Evolutionary conservation across 1,140 invertebrate genomes (phyloP), one percentile per base, ranked within the genome.

Genomic region (Drosophila fuyamai): DNA sequence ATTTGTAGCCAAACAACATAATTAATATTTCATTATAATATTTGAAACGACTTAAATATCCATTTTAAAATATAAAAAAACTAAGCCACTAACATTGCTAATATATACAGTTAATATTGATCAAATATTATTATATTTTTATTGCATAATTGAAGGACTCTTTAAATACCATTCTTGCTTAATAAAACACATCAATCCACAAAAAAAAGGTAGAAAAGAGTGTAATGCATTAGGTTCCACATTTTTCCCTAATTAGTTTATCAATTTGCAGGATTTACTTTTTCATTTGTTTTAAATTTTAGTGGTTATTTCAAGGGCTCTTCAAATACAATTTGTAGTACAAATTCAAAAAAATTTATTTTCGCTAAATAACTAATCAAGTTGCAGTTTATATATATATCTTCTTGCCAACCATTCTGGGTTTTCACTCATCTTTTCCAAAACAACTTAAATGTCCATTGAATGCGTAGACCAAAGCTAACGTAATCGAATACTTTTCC

Each of bases 401-500:
- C 36, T 38, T 14, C 16, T 41, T 58, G 5, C 27, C n/a, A 27
- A 32, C 23, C 41, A 13, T n/a, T 55, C 47, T 47, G 8, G 36
- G 23, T 8, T 41, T 47, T 47, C 36, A n/a, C 35, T 27, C 48
- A 56, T 36, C 23, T 47, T 13, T 23, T 14, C 14, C 41, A 35
- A 71, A 70, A 40, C 27, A 68, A 40, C 50, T 18, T 32, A 40
- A 68, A 67, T 48, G 41, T 35, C 50, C 35, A 56, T 66, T 66
- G n/a, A 40, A 14, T 57, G 43, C 12, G 35, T n/a, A 35, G 67
- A 36, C 43, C 36, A 56, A 29, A 29, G 35, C 35, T 41, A 55
- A 55, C 50, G 71, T 65, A 75, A 57, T 65, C 71, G 38, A 75
- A 75, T 75, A 75, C 51, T 74, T 74, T 74, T 23, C n/a, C 35